phyloP scores from a whole-genome alignment of 2,888 invertebrate genomes.

The Alloplasta piceator region DNA sequence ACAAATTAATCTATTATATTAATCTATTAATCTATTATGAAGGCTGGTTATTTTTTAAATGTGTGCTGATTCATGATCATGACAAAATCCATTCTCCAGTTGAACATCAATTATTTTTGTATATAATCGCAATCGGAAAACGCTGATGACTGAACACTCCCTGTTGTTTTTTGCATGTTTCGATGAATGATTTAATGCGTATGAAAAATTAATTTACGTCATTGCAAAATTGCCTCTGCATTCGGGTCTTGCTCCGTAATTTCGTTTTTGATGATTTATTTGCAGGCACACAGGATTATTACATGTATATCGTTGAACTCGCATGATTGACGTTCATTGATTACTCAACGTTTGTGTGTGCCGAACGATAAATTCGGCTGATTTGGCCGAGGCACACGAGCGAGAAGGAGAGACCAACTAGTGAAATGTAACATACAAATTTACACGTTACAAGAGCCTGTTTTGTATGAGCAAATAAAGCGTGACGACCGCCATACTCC shows the following conservation, averaged over 20 bases:
- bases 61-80: no score
- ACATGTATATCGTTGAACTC: background rate
- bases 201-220: background rate
- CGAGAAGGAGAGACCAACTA: background rate
- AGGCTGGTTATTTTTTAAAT: no score
- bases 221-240: background rate
- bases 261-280: constrained; percentile 5
- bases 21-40: no score
- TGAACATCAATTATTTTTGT: no score
- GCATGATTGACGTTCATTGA: background rate
- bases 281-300: background rate
- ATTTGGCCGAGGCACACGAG: background rate
- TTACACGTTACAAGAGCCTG: constrained; percentile 11
- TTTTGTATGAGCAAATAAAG: constrained; percentile 14
- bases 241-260: background rate
- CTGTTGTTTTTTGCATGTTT: background rate
- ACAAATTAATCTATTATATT: no score
- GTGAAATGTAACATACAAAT: constrained; percentile 15
- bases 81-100: no score
- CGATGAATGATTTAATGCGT: constrained; percentile 7
- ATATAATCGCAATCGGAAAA: constrained; percentile 27
- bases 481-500: no score
- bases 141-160: background rate
- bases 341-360: background rate
- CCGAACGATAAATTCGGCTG: constrained; percentile 12